phyloP scores from a whole-genome alignment of 2,797 vertebrate species.

The Arvicola amphibius region DNA sequence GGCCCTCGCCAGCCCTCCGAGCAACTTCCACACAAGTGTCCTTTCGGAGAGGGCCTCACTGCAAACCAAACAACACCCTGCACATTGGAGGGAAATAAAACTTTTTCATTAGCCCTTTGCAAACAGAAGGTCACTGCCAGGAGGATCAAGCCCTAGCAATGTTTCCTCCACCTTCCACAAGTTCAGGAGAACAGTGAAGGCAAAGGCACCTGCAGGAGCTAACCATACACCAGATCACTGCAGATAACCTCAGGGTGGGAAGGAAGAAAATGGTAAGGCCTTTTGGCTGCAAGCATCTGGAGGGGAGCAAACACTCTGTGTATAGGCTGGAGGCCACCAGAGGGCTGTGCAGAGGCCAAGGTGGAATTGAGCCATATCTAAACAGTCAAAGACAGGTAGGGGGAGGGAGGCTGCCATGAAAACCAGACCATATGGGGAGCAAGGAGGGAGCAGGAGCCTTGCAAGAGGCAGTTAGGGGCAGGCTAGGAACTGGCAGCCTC shows the following conservation, averaged over 20 bases:
- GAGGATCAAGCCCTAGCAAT: background rate
- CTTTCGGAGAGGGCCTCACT: background rate
- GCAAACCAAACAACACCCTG: background rate
- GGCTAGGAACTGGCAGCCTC: background rate
- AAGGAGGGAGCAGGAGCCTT: background rate
- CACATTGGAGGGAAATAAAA: background rate
- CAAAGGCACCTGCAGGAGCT: background rate
- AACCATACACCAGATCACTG: background rate
- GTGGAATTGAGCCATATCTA: slow-evolving; percentile 17
- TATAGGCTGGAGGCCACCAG: fast-evolving
- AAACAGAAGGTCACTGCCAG: background rate
- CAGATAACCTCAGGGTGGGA: background rate
- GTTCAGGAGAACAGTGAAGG: background rate
- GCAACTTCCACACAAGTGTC: background rate
- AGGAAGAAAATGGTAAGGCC: background rate
- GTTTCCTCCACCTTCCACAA: background rate
- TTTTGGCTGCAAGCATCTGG: background rate
- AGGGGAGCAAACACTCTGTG: background rate
- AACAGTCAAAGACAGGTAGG: background rate
- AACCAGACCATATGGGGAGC: background rate
- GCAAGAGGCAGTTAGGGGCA: no score
- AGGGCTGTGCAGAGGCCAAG: background rate
- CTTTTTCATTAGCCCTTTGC: background rate
- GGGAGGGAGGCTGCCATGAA: background rate
- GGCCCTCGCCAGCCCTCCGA: background rate